Conservation (phyloP, 2,888 invertebrate genomes). For the Yponomeuta evonymella region DNA sequence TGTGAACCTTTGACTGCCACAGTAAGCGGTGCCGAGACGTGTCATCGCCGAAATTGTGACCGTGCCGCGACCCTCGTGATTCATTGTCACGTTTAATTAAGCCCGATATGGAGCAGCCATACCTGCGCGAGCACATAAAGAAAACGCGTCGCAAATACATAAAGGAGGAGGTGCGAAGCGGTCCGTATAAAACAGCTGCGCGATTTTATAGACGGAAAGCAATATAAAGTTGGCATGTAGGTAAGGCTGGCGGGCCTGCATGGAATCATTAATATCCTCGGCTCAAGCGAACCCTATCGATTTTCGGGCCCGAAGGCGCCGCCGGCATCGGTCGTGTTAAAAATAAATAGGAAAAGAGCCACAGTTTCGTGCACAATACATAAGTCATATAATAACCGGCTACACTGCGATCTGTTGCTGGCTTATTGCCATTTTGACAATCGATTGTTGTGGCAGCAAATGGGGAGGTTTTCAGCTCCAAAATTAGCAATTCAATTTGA, state of each 20-base stretch:
- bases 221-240: constrained; percentile 11
- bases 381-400: constrained; percentile 6
- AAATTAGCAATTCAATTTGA: too few relatives aligned
- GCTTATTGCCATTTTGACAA: constrained; percentile 3
- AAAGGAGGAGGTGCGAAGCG: constrained; percentile 3
- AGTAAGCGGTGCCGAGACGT: not conserved
- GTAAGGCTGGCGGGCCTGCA: constrained; percentile 15
- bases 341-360: constrained; percentile 13
- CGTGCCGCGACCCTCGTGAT: not conserved
- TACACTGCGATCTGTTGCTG: not conserved
- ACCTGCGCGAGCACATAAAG: not conserved
- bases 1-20: not conserved
- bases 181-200: not conserved
- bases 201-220: constrained; percentile 4
- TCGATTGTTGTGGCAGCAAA: not conserved
- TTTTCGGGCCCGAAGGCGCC: constrained; percentile 32
- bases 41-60: not conserved
- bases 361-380: constrained; percentile 12
- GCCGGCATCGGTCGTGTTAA: constrained; percentile 14
- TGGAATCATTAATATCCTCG: constrained; percentile 20
- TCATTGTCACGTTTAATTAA: not conserved
- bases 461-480: too few relatives aligned
- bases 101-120: not conserved
- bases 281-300: constrained; percentile 36
- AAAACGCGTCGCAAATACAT: not conserved